Base-by-base conservation (phyloP, 1,140 invertebrate genomes). In the Oryzaephilus surinamensis region DNA sequence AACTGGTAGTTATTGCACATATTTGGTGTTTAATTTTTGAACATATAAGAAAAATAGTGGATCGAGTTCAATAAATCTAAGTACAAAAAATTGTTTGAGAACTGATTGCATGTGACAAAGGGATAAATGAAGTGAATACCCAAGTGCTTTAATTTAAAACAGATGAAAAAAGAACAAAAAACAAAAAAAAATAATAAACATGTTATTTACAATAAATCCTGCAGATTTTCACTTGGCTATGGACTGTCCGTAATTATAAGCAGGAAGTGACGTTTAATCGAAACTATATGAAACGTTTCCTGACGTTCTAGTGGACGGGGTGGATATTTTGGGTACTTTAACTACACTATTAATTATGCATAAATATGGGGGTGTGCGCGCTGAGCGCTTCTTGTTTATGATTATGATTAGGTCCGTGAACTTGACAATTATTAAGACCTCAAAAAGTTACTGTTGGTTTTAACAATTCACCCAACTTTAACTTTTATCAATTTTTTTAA, bases 381-480 rank as follows among this genome's bases (percentile, higher is more conserved):
- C 13, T 21, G 33, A 27, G 26, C 20, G 40, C 46, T 51, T 50
- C 52, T 49, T 51, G 43, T 45, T 47, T 49, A 46, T 54, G 41
- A 54, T 51, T 48, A 34, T 33, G 43, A n/a, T n/a, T n/a, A n/a
- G 36, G 45, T 47, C 45, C 45, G 43, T 45, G 27, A 53, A 52
- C 47, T 58, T 50, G 45, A 52, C 45, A 55, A 46, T 42, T n/a
- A n/a, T n/a, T 41, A 48, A 59, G 58, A 61, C 58, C 58, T 61
- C 58, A 61, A 61, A 61, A 61, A 53, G 55, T 52, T 60, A 61
- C 58, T 58, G 53, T 61, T 61, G 58, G 58, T 59, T 61, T 61
- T 57, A 58, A 61, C 55, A 61, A 59, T 58, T 60, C 56, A 47
- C 49, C 45, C 48, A 52, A 48, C 45, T 45, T 41, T 51, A 47